These are phyloP conservation scores for Muscicapa adusta DNA, from an alignment of 2,113 vertebrate species.

Conservation along the genomic window DNA sequence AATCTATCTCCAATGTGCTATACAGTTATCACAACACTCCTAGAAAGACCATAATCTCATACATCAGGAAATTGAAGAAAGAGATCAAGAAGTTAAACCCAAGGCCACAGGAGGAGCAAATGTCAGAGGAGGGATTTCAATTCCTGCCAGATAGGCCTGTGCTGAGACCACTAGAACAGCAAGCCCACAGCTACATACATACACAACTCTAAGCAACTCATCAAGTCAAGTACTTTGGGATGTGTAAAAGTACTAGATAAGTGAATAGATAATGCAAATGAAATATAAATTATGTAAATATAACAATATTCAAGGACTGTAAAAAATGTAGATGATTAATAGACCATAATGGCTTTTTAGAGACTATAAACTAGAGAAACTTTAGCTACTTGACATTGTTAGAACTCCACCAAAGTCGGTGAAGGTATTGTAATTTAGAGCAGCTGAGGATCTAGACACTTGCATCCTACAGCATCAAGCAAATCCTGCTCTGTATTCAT, in stretches of 20 bases:
- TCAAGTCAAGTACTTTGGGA: slow-evolving; percentile 42
- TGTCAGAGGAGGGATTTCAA: slow-evolving; percentile 38
- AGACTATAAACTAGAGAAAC: neutral
- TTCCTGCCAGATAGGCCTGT: slow-evolving; percentile 51
- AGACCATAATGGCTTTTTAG: slow-evolving; percentile 64
- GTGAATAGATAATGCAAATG: slow-evolving; percentile 47
- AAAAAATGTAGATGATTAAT: slow-evolving; percentile 55
- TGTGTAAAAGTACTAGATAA: slow-evolving; percentile 31
- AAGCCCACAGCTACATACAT: slow-evolving; percentile 50
- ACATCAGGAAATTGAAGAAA: neutral
- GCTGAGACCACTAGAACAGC: slow-evolving; percentile 61
- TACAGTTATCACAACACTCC: slow-evolving; percentile 50
- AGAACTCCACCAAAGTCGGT: neutral
- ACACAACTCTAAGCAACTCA: slow-evolving; percentile 43
- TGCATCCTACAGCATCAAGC: neutral
- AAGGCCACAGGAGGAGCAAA: slow-evolving; percentile 60
- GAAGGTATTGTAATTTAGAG: neutral
- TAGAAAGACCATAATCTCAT: neutral
- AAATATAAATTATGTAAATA: slow-evolving; percentile 53
- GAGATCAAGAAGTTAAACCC: slow-evolving; percentile 36
- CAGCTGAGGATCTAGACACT: neutral
- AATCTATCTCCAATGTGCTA: slow-evolving; percentile 24
- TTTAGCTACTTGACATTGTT: neutral
- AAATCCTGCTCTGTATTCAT: neutral
- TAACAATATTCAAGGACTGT: slow-evolving; percentile 45